Evolutionary conservation across 2,113 vertebrate species (phyloP).

Genomic region (Thamnophis sirtalis): DNA sequence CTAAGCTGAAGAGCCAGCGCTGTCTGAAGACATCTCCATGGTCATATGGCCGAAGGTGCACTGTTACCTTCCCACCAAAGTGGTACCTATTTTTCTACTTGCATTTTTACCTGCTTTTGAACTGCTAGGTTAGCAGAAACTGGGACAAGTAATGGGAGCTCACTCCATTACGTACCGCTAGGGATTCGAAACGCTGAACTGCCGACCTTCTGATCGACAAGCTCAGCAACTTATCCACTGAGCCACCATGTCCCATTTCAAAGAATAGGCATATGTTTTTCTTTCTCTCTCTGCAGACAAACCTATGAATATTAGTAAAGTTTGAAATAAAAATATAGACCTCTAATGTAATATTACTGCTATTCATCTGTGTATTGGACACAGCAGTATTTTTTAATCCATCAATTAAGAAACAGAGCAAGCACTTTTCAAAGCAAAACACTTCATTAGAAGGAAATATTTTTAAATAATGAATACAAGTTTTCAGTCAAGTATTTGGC

Average conservation of each 20-base stretch:
- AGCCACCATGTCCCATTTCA: neutral
- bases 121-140: no score
- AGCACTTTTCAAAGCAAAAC: conserved; percentile 33
- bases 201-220: no score
- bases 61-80: no score
- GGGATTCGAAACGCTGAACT: no score
- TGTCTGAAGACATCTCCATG: no score
- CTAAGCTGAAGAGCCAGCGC: no score
- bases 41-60: no score
- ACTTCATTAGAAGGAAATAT: conserved; percentile 31
- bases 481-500: neutral
- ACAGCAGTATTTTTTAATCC: conserved; percentile 30
- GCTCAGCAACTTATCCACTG: no score
- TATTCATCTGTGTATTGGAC: conserved; percentile 38
- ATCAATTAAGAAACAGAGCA: conserved; percentile 30
- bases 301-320: neutral
- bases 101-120: no score
- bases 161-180: no score
- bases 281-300: conserved; percentile 12
- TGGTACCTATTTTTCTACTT: no score
- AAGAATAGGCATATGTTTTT: neutral
- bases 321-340: neutral
- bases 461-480: conserved; percentile 29
- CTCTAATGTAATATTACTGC: conserved; percentile 13
- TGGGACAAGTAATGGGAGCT: no score